A percentile compares a stretch with the other conserved stretches of the same genome.
Conservation (phyloP, 2,797 vertebrate species). For the Momotus momota region DNA sequence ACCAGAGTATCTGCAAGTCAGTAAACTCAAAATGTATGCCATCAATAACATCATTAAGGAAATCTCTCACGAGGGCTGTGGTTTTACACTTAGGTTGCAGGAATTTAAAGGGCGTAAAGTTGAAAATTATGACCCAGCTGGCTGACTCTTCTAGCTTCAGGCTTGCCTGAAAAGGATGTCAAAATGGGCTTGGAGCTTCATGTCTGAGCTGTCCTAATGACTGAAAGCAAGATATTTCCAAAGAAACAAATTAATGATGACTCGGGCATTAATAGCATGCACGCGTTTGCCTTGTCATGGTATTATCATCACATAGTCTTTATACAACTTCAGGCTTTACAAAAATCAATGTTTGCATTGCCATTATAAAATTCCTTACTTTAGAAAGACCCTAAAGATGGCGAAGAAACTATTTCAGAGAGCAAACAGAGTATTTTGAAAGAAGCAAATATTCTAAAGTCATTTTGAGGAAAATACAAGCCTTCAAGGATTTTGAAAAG, state of each 20-base stretch:
- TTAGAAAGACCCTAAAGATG: not conserved
- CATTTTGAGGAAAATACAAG: not conserved
- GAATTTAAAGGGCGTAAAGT: not conserved
- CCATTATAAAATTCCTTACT: not conserved
- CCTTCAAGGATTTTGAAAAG: conserved; percentile 28
- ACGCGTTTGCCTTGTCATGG: not conserved
- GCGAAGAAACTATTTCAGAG: not conserved
- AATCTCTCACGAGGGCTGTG: not conserved
- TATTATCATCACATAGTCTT: not conserved
- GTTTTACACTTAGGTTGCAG: not conserved
- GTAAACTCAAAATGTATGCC: not conserved
- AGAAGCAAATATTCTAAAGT: conserved; percentile 8
- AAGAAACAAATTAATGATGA: not conserved
- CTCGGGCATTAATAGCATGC: not conserved
- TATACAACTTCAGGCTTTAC: not conserved
- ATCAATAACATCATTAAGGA: not conserved
- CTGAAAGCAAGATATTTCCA: not conserved
- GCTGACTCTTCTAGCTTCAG: not conserved
- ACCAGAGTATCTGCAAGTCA: not conserved
- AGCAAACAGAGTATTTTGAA: conserved; percentile 25
- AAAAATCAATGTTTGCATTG: not conserved
- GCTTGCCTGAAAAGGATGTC: not conserved
- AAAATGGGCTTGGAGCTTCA: not conserved
- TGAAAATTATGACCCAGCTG: not conserved
- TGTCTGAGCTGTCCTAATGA: not conserved